A percentile compares a stretch with the other conserved stretches of the same genome.
phyloP scores from a whole-genome alignment of 2,797 vertebrate species.

The Triplophysa bombifrons region DNA sequence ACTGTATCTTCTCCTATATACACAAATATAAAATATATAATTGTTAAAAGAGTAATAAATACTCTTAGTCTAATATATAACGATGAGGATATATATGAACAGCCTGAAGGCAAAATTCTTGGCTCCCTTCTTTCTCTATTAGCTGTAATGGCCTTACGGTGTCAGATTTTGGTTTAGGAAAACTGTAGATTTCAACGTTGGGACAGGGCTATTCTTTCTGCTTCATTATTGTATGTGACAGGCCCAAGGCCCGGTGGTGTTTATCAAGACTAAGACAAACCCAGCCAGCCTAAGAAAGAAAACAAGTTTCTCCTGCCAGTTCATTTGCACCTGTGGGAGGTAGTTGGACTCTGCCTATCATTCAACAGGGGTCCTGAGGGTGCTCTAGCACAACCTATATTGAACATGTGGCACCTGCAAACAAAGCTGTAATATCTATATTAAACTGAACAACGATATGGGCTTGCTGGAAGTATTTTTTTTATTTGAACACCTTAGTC shows the following conservation, averaged over 20 bases:
- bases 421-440: slow-evolving; percentile 3
- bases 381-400: not conserved
- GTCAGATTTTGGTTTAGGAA: not conserved
- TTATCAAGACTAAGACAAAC: slow-evolving; percentile 1
- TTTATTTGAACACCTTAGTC: not conserved
- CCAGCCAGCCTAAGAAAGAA: slow-evolving; percentile 9
- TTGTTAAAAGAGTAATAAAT: not conserved
- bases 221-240: slow-evolving; percentile 4
- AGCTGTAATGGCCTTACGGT: not conserved
- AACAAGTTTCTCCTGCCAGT: not conserved
- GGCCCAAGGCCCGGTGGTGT: slow-evolving; percentile 8
- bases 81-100: slow-evolving; percentile 11
- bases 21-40: not conserved
- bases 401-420: slow-evolving; percentile 20
- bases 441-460: slow-evolving; percentile 2
- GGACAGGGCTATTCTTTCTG: not conserved
- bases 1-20: not conserved
- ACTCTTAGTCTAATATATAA: not conserved
- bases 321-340: slow-evolving; percentile 12
- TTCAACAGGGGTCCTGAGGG: slow-evolving; percentile 20
- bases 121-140: slow-evolving; percentile 15
- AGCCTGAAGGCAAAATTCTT: slow-evolving; percentile 5
- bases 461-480: not conserved
- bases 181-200: slow-evolving; percentile 6
- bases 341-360: not conserved